A percentile compares a stretch with the other conserved stretches of the same genome.
Evolutionary conservation across 2,113 vertebrate species (phyloP).

Genomic region (Salvelinus alpinus): DNA sequence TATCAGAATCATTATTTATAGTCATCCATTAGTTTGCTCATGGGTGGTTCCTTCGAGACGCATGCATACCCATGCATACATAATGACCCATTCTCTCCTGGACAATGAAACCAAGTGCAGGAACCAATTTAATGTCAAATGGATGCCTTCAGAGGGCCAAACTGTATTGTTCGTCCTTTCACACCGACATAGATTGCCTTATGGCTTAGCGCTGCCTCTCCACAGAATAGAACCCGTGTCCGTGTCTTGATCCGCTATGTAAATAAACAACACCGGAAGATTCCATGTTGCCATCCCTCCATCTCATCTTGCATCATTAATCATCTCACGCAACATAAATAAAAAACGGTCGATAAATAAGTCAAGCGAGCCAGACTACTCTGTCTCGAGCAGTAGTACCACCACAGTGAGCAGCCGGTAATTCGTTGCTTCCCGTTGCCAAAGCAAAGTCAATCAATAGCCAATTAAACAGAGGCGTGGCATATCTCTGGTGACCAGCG

Average conservation of each 20-base stretch:
- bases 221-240: background rate
- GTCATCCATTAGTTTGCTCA: constrained; percentile 17
- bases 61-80: constrained; percentile 17
- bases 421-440: constrained; percentile 61
- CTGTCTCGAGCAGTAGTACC: background rate
- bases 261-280: constrained; percentile 53
- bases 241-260: constrained; percentile 37
- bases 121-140: constrained; percentile 45
- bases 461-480: constrained; percentile 62
- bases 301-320: constrained; percentile 51
- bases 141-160: constrained; percentile 8
- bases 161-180: constrained; percentile 15
- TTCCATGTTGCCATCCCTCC: constrained; percentile 39
- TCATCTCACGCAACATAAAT: constrained; percentile 39
- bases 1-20: constrained; percentile 24
- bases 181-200: background rate
- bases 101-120: constrained; percentile 39
- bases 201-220: background rate
- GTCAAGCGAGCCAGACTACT: constrained; percentile 17
- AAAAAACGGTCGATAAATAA: constrained; percentile 63
- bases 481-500: background rate
- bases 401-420: constrained; percentile 36
- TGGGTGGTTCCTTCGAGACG: constrained; percentile 16
- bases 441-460: constrained; percentile 70
- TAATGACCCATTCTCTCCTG: constrained; percentile 32